Base-by-base conservation (phyloP, 2,113 vertebrate genomes). In the Regulus satrapa region DNA sequence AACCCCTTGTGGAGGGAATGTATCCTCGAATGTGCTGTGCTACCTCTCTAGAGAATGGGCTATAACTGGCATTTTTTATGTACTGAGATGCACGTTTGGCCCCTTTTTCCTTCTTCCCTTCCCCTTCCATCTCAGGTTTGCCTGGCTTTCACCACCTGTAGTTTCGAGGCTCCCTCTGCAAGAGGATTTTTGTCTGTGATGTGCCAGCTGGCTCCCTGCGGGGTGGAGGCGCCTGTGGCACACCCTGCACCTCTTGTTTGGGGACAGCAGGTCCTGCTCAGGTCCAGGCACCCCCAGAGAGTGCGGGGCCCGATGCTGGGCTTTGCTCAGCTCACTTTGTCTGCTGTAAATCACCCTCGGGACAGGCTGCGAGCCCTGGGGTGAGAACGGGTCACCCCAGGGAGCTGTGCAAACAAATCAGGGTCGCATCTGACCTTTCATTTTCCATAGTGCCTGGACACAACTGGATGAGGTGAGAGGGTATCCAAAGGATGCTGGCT, bases 401-500 rank as follows among this genome's bases (percentile, higher is more conserved):
- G 93, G 91, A 86, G 68, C n/a, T 78, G 46, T 63, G 76, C 64
- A 59, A 86, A 67, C 83, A 84, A 66, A 74, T 43, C 36, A 77
- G 56, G 88, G 91, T 62, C 95, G 91, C 31, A 2, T 11, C 40
- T 95, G 91, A 72, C 80, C 92, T 78, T 78, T 75, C 43, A 10
- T 91, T 95, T 89, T 78, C 34, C 1, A 9, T 15, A 52, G 76
- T 67, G 76, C 83, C 79, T 46, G 26, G 36, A 5, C 38, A 55
- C 46, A 72, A 52, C 10, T 74, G 84, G 75, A 45, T 92, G 92
- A 86, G 92, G 88, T 67, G 91, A 94, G 94, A 83, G 95, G 63
- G 43, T 75, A 68, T 73, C 49, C 38, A 29, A 58, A 83, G 92
- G 91, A 79, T 68, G 58, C 49, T 2, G 67, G 61, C 76, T 82